Conservation (phyloP, 2,888 invertebrate species). For the Notodonta dromedarius region DNA sequence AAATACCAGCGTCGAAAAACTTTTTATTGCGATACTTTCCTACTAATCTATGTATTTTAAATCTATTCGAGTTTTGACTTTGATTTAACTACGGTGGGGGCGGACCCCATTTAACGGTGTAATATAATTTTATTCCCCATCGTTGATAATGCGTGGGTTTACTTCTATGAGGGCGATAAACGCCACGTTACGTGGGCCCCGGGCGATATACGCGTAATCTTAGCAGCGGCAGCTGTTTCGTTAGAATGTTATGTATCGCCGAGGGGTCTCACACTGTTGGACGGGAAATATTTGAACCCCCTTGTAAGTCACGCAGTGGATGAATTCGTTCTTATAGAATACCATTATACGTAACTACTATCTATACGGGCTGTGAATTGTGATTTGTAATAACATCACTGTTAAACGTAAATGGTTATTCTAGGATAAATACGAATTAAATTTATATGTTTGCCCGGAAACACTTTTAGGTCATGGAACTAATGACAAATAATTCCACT, state of each 20-base stretch:
- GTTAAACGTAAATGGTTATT: not conserved
- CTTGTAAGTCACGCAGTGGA: slow-evolving; percentile 30
- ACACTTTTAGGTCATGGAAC: slow-evolving; percentile 30
- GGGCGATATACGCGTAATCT: slow-evolving; percentile 20
- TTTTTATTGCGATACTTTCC: slow-evolving; percentile 23
- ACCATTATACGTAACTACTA: slow-evolving; percentile 10
- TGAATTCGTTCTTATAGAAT: slow-evolving; percentile 15
- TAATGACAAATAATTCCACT: slow-evolving; percentile 8
- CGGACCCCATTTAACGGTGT: slow-evolving; percentile 41
- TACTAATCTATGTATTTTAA: slow-evolving; percentile 22
- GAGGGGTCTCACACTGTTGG: slow-evolving; percentile 33
- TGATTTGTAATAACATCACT: not conserved
- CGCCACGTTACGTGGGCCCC: slow-evolving; percentile 38
- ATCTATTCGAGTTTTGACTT: slow-evolving; percentile 28
- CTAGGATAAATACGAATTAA: slow-evolving; percentile 7
- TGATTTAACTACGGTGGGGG: slow-evolving; percentile 34
- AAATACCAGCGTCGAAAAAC: not conserved
- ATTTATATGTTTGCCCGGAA: slow-evolving; percentile 25
- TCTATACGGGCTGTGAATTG: not conserved
- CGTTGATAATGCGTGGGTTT: slow-evolving; percentile 36
- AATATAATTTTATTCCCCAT: slow-evolving; percentile 50
- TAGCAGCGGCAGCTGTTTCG: slow-evolving; percentile 23
- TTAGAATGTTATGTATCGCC: slow-evolving; percentile 30
- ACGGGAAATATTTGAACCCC: slow-evolving; percentile 39
- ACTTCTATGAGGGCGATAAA: slow-evolving; percentile 42